phyloP scores from a whole-genome alignment of 37 sponge, comb jelly and placozoan species.

The Theonella swinhoei region DNA sequence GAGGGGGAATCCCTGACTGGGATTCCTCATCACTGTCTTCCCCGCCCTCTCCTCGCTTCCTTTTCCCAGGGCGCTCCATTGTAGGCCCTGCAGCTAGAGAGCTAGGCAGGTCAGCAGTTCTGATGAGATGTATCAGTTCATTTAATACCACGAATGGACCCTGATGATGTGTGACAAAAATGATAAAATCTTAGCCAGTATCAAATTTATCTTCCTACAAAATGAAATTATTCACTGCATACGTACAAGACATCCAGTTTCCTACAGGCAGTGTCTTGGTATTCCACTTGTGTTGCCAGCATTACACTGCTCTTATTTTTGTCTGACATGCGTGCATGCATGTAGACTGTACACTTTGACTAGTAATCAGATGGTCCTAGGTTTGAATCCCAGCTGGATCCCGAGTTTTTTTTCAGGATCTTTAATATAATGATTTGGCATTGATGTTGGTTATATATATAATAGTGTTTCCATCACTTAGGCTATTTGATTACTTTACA shows the following conservation, averaged over 20 bases:
- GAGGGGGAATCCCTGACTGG: slow-evolving; percentile 42
- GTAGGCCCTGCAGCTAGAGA: background rate
- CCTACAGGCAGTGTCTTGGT: background rate
- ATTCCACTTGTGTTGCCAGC: background rate
- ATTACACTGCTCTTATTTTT: background rate
- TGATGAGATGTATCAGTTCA: slow-evolving; percentile 70
- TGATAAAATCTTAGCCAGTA: background rate
- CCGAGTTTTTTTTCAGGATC: no score
- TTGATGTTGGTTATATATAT: no score
- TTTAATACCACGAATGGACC: slow-evolving; percentile 92
- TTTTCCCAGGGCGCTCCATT: slow-evolving; percentile 5
- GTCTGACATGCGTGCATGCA: slow-evolving; percentile 17
- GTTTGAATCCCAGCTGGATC: no score
- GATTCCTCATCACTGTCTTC: slow-evolving; percentile 57
- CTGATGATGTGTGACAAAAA: slow-evolving; percentile 20
- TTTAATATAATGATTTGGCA: no score
- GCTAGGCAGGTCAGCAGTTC: background rate
- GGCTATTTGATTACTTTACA: no score
- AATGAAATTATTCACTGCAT: no score
- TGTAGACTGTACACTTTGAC: background rate
- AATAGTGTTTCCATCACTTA: no score
- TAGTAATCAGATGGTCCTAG: background rate
- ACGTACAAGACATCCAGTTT: no score
- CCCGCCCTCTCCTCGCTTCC: slow-evolving; percentile 37
- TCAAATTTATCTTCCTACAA: no score